Base-by-base conservation (phyloP, 2,888 invertebrate genomes). In the Sesia bembeciformis region DNA sequence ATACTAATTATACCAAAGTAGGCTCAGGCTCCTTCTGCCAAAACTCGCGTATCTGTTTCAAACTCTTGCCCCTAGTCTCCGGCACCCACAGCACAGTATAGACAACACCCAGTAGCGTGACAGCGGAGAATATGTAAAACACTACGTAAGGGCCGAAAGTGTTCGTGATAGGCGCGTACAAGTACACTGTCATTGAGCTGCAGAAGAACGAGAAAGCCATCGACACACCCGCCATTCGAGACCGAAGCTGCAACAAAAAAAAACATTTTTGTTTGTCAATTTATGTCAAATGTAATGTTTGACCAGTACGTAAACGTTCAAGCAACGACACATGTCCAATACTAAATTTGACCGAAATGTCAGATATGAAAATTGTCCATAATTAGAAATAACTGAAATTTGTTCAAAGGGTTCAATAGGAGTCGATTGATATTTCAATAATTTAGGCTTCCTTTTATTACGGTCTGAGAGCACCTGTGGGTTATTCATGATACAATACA, bases 51-150 rank as follows among this genome's bases (percentile, higher is more conserved):
- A 90, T 90, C 23, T 80, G 68, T 39, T 80, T 72, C 49, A 90
- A 66, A 40, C 72, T 78, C 62, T 84, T 85, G 2, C 87, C 89
- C 56, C 81, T 90, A 0, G 90, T 90, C 66, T 90, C 90, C 0
- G 90, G 90, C 2, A 90, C 84, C 62, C 74, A 81, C 0, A 85
- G 59, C 1, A 84, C 56, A 1, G 85, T 82, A 61, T 88, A 88
- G 0, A 88, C 4, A 0, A 78, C 76, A 0, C 88, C 82, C 4
- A 75, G 66, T 0, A 84, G 51, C 0, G 84, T 81, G 1, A 84
- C 78, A 0, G 70, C 69, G 0, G 81, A 74, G 63, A 87, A 90
- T 0, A 70, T 69, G 60, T 82, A 84, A 64, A 89, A 90, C 0
- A 84, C 83, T 0, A 81, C 81, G 59, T 77, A 73, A 0, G 67